Percentiles rank a stretch among this genome's conserved stretches.
phyloP scores from a whole-genome alignment of 2,113 vertebrate species.

The Prietella phreatophila region DNA sequence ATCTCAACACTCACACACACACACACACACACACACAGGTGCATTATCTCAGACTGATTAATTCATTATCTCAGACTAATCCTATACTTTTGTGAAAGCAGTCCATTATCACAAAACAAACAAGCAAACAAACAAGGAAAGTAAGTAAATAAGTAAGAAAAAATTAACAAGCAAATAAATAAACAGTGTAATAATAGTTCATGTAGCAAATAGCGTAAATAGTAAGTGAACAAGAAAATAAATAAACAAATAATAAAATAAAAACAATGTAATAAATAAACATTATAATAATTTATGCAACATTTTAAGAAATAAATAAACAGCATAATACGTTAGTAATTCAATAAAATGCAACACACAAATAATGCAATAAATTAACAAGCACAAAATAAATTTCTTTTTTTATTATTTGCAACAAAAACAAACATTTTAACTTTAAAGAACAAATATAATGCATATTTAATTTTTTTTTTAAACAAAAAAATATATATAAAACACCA shows the following conservation, averaged over 20 bases:
- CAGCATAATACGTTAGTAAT: too few relatives aligned
- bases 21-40: background rate
- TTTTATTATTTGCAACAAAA: too few relatives aligned
- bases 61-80: background rate
- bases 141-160: background rate
- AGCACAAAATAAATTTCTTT: background rate
- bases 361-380: background rate
- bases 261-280: too few relatives aligned
- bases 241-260: background rate
- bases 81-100: background rate
- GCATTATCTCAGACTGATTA: background rate
- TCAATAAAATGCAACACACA: background rate
- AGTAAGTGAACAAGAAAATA: background rate
- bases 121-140: background rate
- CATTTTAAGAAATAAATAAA: background rate
- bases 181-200: background rate
- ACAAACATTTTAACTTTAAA: too few relatives aligned
- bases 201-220: background rate
- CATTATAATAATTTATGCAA: too few relatives aligned
- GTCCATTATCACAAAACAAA: too few relatives aligned
- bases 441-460: background rate
- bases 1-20: too few relatives aligned
- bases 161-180: background rate
- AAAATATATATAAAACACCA: too few relatives aligned
- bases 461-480: background rate